Evolutionary conservation across 2,888 invertebrate species (phyloP).

Genomic region (Sycophila texana): DNA sequence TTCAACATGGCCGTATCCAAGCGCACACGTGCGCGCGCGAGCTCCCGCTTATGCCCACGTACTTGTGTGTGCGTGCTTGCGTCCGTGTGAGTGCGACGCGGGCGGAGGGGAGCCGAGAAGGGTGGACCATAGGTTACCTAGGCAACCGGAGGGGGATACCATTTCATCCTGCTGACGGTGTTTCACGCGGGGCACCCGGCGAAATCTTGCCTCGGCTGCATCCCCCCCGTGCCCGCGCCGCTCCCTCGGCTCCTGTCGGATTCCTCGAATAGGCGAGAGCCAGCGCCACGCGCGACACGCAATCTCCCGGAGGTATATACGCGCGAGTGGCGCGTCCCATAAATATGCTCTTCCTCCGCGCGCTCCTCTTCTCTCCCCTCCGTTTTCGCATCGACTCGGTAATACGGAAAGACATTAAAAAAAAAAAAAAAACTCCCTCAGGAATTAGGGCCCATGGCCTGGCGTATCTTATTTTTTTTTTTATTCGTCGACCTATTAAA

Average conservation of each 20-base stretch:
- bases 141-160: slow-evolving; percentile 72
- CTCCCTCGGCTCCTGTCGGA: slow-evolving; percentile 32
- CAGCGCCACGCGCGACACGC: slow-evolving; percentile 9
- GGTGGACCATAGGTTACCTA: slow-evolving; percentile 73
- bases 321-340: slow-evolving; percentile 34
- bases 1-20: slow-evolving; percentile 74
- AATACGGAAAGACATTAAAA: slow-evolving; percentile 52
- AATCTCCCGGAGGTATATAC: slow-evolving; percentile 10
- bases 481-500: slow-evolving; percentile 49
- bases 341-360: slow-evolving; percentile 30
- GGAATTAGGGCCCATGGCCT: slow-evolving; percentile 44
- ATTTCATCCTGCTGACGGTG: slow-evolving; percentile 74
- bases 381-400: slow-evolving; percentile 30
- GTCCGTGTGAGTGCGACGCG: slow-evolving; percentile 33
- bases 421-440: slow-evolving; percentile 53
- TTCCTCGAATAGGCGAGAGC: slow-evolving; percentile 5
- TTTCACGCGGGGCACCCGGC: slow-evolving; percentile 61
- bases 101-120: slow-evolving; percentile 62
- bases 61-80: slow-evolving; percentile 17
- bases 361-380: slow-evolving; percentile 12
- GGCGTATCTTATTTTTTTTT: too few relatives aligned
- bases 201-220: slow-evolving; percentile 34
- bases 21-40: background rate
- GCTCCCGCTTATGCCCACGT: background rate
- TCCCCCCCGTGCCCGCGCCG: background rate